Conservation (phyloP, 2,888 invertebrate genomes). For the Eilema griseolum region DNA sequence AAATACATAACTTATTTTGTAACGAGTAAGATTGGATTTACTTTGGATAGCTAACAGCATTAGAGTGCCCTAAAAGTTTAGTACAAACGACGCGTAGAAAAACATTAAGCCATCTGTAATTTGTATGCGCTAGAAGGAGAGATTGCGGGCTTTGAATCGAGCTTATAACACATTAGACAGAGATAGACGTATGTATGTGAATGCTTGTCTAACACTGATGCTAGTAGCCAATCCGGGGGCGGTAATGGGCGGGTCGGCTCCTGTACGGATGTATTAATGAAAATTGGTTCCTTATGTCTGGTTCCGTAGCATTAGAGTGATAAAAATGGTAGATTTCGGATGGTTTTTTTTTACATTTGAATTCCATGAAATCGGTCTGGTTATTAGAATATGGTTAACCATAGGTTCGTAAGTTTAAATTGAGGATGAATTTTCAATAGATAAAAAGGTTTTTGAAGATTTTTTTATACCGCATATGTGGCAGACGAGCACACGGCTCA, state of each 20-base stretch:
- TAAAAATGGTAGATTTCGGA: constrained; percentile 37
- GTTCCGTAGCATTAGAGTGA: constrained; percentile 48
- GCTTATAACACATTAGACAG: constrained; percentile 57
- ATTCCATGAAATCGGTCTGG: constrained; percentile 36
- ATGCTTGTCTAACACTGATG: constrained; percentile 61
- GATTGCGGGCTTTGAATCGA: constrained; percentile 29
- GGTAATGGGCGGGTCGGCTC: constrained; percentile 72
- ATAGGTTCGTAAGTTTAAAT: constrained; percentile 13
- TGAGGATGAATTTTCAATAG: background rate
- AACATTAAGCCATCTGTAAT: constrained; percentile 81
- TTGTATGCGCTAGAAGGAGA: constrained; percentile 74
- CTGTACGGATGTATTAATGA: constrained; percentile 65
- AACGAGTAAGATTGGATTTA: constrained; percentile 43
- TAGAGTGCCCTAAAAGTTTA: constrained; percentile 71
- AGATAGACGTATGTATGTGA: constrained; percentile 63
- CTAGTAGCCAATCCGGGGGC: constrained; percentile 80
- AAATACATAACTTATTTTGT: constrained; percentile 32
- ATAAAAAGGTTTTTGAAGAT: background rate
- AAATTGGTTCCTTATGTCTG: constrained; percentile 62
- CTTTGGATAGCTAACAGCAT: constrained; percentile 30
- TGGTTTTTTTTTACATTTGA: constrained; percentile 22
- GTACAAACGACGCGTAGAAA: constrained; percentile 75
- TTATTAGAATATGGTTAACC: constrained; percentile 25
- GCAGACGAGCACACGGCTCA: too few relatives aligned
- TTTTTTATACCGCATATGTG: too few relatives aligned